Evolutionary conservation across 37 sponge, comb jelly and placozoan genomes (phyloP).

Genomic region (Ianthella basta): DNA sequence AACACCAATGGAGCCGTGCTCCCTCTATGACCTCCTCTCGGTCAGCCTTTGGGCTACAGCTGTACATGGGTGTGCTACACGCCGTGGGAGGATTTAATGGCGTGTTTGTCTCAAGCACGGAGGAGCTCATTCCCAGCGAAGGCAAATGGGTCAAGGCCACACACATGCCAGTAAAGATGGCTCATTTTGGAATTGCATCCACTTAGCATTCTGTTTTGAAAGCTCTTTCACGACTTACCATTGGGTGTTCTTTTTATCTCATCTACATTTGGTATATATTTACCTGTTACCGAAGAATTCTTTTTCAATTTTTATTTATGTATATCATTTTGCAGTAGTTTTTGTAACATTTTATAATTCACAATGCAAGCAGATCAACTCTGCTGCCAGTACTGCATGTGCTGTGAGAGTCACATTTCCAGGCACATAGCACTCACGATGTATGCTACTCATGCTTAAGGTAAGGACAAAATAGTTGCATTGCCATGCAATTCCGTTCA

Average conservation of each 20-base stretch:
- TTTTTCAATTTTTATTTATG: no score
- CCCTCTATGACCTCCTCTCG: constrained; percentile 33
- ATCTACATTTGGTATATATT: no score
- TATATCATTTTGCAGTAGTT: no score
- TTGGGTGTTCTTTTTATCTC: no score
- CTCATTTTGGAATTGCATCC: constrained; percentile 61
- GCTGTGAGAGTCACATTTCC: no score
- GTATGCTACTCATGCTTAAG: no score
- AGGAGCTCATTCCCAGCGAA: constrained; percentile 32
- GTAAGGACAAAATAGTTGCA: not conserved
- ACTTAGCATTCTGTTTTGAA: not conserved
- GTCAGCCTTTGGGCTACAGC: constrained; percentile 60
- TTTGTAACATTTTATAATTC: no score
- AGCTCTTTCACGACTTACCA: no score
- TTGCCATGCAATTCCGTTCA: not conserved
- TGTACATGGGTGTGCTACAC: constrained; percentile 40
- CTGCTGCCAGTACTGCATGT: no score
- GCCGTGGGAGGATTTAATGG: constrained; percentile 71
- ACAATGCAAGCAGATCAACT: no score
- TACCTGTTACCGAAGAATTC: no score
- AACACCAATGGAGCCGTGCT: constrained; percentile 38
- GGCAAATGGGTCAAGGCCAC: constrained; percentile 27
- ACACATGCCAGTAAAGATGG: constrained; percentile 32
- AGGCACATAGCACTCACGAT: no score
- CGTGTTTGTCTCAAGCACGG: constrained; percentile 50